These are phyloP conservation scores for Caenorhabditis inopinata DNA, from an alignment of 1,140 invertebrate species.

Conservation along the genomic window DNA sequence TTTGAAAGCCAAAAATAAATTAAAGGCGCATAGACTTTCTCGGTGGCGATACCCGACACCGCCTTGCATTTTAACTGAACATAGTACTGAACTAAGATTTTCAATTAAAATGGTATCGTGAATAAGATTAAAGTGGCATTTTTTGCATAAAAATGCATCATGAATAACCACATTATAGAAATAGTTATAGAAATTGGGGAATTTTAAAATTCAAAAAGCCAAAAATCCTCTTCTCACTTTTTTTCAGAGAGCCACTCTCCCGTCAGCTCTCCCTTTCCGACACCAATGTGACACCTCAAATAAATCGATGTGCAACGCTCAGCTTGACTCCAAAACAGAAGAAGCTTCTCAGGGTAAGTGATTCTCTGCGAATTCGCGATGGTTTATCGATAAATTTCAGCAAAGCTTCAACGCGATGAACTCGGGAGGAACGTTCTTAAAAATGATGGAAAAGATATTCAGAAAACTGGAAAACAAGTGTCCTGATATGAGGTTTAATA, in stretches of 20 bases:
- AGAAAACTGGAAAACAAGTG: conserved; percentile 47
- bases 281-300: conserved; percentile 35
- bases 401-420: conserved; percentile 38
- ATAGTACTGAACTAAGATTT: no score
- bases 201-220: no score
- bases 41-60: no score
- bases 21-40: no score
- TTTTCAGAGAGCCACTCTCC: conserved; percentile 35
- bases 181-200: no score
- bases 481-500: conserved; percentile 47
- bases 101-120: no score
- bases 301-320: conserved; percentile 25
- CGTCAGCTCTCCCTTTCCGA: conserved; percentile 46
- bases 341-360: conserved; percentile 40
- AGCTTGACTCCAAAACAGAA: conserved; percentile 43
- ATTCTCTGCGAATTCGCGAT: background rate
- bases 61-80: no score
- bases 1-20: no score
- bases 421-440: conserved; percentile 40
- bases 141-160: no score
- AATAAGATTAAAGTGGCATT: no score
- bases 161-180: no score
- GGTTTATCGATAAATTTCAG: conserved; percentile 9
- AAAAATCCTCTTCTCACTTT: background rate
- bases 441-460: conserved; percentile 50